A percentile compares a stretch with the other conserved stretches of the same genome.
Conservation (phyloP, 2,113 vertebrate species). For the Poeciliopsis prolifica region DNA sequence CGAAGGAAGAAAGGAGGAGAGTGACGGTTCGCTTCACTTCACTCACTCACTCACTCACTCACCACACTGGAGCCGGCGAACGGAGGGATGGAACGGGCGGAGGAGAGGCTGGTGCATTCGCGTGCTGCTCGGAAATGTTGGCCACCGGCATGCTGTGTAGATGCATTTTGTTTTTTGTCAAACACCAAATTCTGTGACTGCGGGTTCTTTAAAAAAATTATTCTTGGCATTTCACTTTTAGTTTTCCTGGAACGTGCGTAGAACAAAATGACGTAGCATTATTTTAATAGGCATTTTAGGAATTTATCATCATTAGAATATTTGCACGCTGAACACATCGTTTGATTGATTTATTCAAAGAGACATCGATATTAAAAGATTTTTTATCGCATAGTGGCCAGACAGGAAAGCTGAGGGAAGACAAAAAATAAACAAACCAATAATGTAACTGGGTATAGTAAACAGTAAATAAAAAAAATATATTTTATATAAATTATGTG, state of each 20-base stretch:
- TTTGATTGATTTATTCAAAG: neutral
- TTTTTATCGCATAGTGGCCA: too few relatives aligned
- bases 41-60: conserved; percentile 18
- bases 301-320: too few relatives aligned
- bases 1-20: conserved; percentile 70
- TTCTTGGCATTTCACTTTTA: too few relatives aligned
- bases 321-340: neutral
- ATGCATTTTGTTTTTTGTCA: too few relatives aligned
- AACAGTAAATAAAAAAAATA: neutral
- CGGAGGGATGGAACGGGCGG: conserved; percentile 62
- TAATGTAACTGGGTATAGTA: neutral
- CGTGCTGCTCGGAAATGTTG: conserved; percentile 16
- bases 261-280: too few relatives aligned
- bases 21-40: conserved; percentile 56
- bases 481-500: neutral
- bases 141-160: neutral
- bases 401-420: too few relatives aligned
- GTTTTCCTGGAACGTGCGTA: too few relatives aligned
- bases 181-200: too few relatives aligned
- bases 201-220: too few relatives aligned
- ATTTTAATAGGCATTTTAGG: too few relatives aligned
- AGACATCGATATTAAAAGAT: too few relatives aligned
- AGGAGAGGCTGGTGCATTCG: conserved; percentile 65
- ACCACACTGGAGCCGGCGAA: conserved; percentile 43
- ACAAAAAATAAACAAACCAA: too few relatives aligned